Evolutionary conservation across 2,888 invertebrate genomes (phyloP).

Genomic region (Caenorhabditis becei): DNA sequence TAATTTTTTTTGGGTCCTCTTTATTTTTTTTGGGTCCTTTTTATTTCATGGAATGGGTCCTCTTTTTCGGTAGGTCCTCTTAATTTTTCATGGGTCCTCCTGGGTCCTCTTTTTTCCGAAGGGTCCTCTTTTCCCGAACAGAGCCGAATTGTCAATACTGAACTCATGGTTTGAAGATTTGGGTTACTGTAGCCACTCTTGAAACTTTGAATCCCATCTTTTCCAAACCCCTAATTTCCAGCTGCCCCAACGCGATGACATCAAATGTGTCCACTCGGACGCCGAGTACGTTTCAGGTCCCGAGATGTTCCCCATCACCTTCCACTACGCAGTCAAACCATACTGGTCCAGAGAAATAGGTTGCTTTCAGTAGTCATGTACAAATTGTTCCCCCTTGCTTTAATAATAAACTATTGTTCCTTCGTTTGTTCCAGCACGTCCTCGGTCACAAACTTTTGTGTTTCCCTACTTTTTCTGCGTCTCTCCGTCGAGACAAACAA

Average conservation of each 20-base stretch:
- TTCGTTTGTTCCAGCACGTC: neutral
- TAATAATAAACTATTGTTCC: constrained; percentile 10
- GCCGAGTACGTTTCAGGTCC: constrained; percentile 56
- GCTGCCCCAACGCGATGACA: constrained; percentile 55
- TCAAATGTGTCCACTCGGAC: constrained; percentile 53
- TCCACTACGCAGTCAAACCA: constrained; percentile 44
- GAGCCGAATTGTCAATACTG: too few relatives aligned
- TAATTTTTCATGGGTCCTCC: too few relatives aligned
- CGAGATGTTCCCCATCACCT: constrained; percentile 54
- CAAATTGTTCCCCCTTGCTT: neutral
- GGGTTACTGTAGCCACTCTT: too few relatives aligned
- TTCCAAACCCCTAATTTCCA: constrained; percentile 8
- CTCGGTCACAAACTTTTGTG: constrained; percentile 41
- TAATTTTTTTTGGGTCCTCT: too few relatives aligned
- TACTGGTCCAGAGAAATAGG: constrained; percentile 47
- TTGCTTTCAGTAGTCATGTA: constrained; percentile 35
- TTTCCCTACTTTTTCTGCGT: neutral
- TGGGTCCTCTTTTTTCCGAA: too few relatives aligned
- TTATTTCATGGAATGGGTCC: too few relatives aligned
- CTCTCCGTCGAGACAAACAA: neutral
- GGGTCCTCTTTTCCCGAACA: too few relatives aligned
- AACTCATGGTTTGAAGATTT: too few relatives aligned
- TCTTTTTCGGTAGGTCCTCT: too few relatives aligned
- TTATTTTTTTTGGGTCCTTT: too few relatives aligned
- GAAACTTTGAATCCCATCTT: too few relatives aligned